A percentile compares a stretch with the other conserved stretches of the same genome.
Evolutionary conservation across 92 coral and sea anemone species (phyloP).

Genomic region (Epizoanthus fatuus): DNA sequence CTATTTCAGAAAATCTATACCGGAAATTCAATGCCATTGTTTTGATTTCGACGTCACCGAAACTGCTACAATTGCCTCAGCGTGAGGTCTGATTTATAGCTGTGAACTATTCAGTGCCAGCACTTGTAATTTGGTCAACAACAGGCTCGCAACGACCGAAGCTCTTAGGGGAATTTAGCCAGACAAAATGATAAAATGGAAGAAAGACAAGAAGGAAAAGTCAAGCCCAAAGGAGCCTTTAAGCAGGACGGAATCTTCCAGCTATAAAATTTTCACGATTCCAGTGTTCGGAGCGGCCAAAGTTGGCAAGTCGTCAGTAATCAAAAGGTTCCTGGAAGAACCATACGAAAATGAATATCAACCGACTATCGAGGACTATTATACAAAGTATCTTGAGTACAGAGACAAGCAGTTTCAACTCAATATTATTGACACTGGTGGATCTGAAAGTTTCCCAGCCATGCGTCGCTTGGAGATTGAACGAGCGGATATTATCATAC

Average conservation of each 20-base stretch:
- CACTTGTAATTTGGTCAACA: not conserved
- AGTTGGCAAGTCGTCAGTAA: conserved; percentile 85
- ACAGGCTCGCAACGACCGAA: not conserved
- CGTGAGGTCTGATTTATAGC: not conserved
- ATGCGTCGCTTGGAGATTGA: conserved; percentile 87
- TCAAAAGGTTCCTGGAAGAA: conserved; percentile 75
- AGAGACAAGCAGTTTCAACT: conserved; percentile 86
- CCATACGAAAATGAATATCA: conserved; percentile 67
- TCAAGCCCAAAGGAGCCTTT: conserved; percentile 23
- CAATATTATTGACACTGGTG: conserved; percentile 91
- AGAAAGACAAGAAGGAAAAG: conserved; percentile 12
- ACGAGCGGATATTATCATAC: conserved; percentile 83
- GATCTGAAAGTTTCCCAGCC: conserved; percentile 92
- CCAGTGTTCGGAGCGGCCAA: conserved; percentile 88
- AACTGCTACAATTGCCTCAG: not conserved
- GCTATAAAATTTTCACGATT: conserved; percentile 73
- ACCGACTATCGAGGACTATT: conserved; percentile 90
- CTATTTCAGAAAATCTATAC: not conserved
- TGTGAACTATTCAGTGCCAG: not conserved
- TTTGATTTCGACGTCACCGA: not conserved
- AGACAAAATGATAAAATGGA: conserved; percentile 28
- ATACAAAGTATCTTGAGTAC: conserved; percentile 78
- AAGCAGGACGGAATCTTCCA: conserved; percentile 60
- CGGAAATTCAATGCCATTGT: not conserved
- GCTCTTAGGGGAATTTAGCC: not conserved